phyloP scores from a whole-genome alignment of 2,888 invertebrate genomes.

The Hemaris fuciformis region DNA sequence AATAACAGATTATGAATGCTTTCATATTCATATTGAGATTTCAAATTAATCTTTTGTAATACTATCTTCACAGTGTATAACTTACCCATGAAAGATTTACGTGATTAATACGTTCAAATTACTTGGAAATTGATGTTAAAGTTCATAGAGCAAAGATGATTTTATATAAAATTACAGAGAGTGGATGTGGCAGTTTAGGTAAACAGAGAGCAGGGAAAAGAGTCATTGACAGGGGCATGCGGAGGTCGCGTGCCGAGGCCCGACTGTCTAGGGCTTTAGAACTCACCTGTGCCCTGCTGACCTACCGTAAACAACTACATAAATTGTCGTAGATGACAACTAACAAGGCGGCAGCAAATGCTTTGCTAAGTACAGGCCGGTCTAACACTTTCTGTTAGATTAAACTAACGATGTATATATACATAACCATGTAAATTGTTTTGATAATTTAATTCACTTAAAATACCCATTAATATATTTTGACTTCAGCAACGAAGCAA shows the following conservation, averaged over 20 bases:
- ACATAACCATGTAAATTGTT: not conserved
- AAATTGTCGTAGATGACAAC: constrained; percentile 51
- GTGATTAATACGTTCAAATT: not conserved
- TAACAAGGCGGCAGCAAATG: constrained; percentile 22
- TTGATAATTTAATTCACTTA: too few species aligned
- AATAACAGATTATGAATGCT: not conserved
- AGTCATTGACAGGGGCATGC: constrained; percentile 33
- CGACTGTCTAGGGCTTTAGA: constrained; percentile 29
- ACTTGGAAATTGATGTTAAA: constrained; percentile 33
- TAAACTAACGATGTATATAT: not conserved
- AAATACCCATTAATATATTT: too few species aligned
- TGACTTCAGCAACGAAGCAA: too few species aligned
- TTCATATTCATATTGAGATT: not conserved
- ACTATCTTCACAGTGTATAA: not conserved
- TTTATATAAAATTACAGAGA: constrained; percentile 49
- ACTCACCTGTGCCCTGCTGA: constrained; percentile 43
- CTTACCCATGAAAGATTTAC: not conserved
- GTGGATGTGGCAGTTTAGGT: constrained; percentile 31
- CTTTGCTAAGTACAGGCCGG: not conserved
- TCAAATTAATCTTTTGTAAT: not conserved
- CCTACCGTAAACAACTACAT: constrained; percentile 47
- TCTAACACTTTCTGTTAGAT: not conserved
- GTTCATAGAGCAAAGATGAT: constrained; percentile 53
- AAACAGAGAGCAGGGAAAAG: constrained; percentile 3
- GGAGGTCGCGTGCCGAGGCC: constrained; percentile 46